Evolutionary conservation across 2,113 vertebrate genomes (phyloP), one percentile per base, ranked within the genome.

Genomic region (Pluvianellus socialis): DNA sequence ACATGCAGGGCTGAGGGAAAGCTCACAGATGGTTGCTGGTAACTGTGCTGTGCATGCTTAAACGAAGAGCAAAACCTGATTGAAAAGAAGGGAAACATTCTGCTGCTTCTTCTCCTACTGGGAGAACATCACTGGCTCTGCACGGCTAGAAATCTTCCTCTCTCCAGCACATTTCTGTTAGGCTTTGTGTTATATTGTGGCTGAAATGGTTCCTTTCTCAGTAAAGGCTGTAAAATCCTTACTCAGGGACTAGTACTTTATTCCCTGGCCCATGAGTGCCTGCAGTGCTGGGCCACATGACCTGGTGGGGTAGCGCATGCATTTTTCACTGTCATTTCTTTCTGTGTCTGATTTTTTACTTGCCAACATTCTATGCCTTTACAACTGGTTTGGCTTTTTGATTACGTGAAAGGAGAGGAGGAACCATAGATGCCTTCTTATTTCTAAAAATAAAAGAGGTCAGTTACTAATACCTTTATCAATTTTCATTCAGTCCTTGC

Each of bases 21-120:
- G 52, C 71, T 88, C 26, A 0, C 65, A n/a, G 65, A 5, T 32
- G n/a, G 56, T 0, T n/a, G 40, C 49, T 75, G 52, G 13, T 55
- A 58, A n/a, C 42, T 32, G n/a, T 28, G 32, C 47, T 30, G 8
- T n/a, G 27, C 0, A 0, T 3, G 1, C 30, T 44, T 35, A 44
- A 75, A 56, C 3, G 33, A 35, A 27, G n/a, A 73, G 75, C 44
- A 68, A 76, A 71, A 52, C 30, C 40, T 75, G 63, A 8, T 0
- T 49, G 42, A 61, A 66, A 90, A 79, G 47, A 40, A 65, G 18
- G 8, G 12, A 58, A 59, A 65, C 28, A 26, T 40, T 90, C 86
- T 56, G 35, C 52, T 72, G 22, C 24, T 72, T 13, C 63, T 83
- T 50, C 18, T 62, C 14, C 50, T 45, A 0, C 9, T 77, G 88